phyloP scores from a whole-genome alignment of 2,888 invertebrate genomes.

The Ectemnius cavifrons region DNA sequence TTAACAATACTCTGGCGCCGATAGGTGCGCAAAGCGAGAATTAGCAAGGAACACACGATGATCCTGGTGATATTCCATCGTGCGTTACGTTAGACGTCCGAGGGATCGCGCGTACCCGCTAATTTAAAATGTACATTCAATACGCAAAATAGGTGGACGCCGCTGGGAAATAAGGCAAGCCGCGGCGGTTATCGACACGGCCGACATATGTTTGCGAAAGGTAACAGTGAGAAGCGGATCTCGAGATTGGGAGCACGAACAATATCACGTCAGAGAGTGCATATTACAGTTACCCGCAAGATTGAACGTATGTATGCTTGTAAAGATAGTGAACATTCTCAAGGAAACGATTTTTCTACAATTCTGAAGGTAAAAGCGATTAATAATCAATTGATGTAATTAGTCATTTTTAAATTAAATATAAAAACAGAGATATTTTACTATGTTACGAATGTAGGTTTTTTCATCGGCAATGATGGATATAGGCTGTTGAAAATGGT shows the following conservation, averaged over 20 bases:
- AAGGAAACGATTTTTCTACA: no score
- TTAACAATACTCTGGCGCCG: background rate
- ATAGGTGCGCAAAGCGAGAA: background rate
- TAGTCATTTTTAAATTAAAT: no score
- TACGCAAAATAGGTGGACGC: conserved; percentile 2
- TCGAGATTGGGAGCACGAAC: conserved; percentile 5
- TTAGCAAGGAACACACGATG: background rate
- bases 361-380: no score
- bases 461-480: no score
- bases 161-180: no score
- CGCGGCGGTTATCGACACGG: conserved; percentile 24
- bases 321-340: no score
- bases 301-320: no score
- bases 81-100: conserved; percentile 8
- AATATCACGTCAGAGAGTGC: background rate
- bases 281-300: no score
- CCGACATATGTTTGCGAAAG: background rate
- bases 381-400: no score
- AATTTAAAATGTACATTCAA: background rate
- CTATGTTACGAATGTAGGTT: no score
- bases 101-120: conserved; percentile 21
- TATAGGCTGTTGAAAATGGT: no score
- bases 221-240: conserved; percentile 18
- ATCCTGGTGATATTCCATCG: conserved; percentile 34
- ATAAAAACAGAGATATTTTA: no score